A percentile compares a stretch with the other conserved stretches of the same genome.
Conservation (phyloP, 1,140 invertebrate genomes). For the Meloidogyne chitwoodi region DNA sequence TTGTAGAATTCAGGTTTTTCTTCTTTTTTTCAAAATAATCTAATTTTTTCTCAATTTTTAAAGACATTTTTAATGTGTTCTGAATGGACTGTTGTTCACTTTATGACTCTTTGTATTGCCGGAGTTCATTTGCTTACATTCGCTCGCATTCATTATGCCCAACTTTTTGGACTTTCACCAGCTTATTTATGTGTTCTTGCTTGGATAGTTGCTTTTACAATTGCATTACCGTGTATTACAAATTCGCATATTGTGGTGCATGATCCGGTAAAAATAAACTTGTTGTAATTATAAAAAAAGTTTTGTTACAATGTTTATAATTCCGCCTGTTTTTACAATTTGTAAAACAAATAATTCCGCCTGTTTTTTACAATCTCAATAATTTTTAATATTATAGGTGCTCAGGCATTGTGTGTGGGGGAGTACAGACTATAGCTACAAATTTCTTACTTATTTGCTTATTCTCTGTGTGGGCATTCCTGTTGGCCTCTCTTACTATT, state of each 20-base stretch:
- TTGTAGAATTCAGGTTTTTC: conserved; percentile 53
- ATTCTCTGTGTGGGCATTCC: conserved; percentile 57
- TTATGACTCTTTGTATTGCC: conserved; percentile 58
- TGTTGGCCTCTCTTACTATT: conserved; percentile 50
- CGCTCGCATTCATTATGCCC: conserved; percentile 59
- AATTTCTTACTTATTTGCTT: conserved; percentile 57
- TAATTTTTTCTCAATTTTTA: conserved; percentile 21
- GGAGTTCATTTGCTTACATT: conserved; percentile 59
- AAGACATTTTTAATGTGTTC: conserved; percentile 58
- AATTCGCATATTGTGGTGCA: conserved; percentile 59
- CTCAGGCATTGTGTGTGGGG: conserved; percentile 52
- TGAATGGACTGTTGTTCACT: conserved; percentile 55
- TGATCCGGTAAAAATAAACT: too few relatives aligned
- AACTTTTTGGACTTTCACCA: conserved; percentile 54
- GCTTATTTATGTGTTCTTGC: conserved; percentile 41
- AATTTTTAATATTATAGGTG: neutral
- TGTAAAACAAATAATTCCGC: neutral
- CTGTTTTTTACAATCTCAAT: neutral
- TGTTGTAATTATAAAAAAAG: too few relatives aligned
- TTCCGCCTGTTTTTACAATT: too few relatives aligned
- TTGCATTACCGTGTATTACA: conserved; percentile 55
- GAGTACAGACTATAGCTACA: conserved; percentile 53
- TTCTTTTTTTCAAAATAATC: neutral
- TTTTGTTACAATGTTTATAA: too few relatives aligned
- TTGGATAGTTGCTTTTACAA: conserved; percentile 56